Percentiles rank a stretch among this genome's conserved stretches.
These are phyloP conservation scores for Sibirionetta formosa DNA, from an alignment of 2,797 vertebrate genomes.

Conservation along the genomic window DNA sequence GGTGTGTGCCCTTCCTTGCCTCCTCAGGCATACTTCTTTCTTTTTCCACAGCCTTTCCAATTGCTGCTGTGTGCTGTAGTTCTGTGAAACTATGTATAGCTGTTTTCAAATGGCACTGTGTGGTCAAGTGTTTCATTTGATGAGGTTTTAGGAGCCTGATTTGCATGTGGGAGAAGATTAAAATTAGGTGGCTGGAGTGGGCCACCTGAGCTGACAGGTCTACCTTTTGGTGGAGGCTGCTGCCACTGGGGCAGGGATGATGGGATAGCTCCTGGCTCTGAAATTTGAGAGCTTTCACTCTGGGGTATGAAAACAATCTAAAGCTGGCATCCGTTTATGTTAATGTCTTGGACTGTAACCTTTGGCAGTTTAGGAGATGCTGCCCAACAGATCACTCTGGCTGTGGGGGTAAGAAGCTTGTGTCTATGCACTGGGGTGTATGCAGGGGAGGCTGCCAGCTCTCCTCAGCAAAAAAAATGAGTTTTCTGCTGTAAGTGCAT, in stretches of 20 bases:
- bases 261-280: background rate
- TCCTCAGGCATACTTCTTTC: background rate
- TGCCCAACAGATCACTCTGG: background rate
- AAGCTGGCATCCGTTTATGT: background rate
- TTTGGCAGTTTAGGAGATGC: background rate
- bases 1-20: background rate
- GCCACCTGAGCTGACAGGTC: background rate
- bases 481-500: background rate
- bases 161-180: rapidly evolving
- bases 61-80: background rate
- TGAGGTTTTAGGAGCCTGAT: background rate
- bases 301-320: background rate
- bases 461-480: background rate
- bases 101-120: background rate
- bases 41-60: background rate
- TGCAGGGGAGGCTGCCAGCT: background rate
- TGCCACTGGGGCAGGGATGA: background rate
- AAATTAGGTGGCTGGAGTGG: background rate
- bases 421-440: background rate
- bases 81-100: background rate
- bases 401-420: background rate
- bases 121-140: background rate
- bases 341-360: background rate
- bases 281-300: background rate
- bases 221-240: background rate